Evolutionary conservation across 2,888 invertebrate genomes (phyloP).

Genomic region (Callimorpha dominula): DNA sequence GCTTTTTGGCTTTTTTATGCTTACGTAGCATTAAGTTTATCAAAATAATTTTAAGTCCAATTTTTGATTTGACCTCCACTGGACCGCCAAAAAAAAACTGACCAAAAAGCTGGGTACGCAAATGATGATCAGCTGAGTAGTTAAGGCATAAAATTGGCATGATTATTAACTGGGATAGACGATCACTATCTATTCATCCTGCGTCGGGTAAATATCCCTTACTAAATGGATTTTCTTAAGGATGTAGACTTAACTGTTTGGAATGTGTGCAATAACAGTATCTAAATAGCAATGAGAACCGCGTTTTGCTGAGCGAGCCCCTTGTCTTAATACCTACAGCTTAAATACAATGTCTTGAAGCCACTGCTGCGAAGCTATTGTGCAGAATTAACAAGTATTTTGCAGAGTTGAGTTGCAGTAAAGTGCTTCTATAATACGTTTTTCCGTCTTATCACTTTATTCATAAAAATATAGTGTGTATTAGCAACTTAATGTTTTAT

Average conservation of each 20-base stretch:
- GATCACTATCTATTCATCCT: neutral
- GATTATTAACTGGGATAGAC: no score
- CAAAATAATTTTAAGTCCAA: no score
- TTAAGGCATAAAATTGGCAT: no score
- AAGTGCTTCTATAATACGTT: neutral
- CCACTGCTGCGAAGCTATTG: neutral
- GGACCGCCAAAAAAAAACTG: no score
- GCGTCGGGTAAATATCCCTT: neutral
- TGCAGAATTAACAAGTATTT: constrained; percentile 1
- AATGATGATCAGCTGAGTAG: no score
- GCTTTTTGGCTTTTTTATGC: no score
- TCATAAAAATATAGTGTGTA: neutral
- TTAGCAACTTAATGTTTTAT: neutral
- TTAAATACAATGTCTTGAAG: constrained; percentile 37
- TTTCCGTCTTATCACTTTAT: neutral
- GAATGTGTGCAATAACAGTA: constrained; percentile 45
- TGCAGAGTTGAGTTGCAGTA: constrained; percentile 4
- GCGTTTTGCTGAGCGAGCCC: constrained; percentile 31
- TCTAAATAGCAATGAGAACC: constrained; percentile 38
- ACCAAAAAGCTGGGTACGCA: no score
- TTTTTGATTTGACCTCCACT: no score
- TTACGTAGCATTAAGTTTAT: no score
- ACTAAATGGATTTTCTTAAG: neutral
- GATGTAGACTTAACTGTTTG: constrained; percentile 28
- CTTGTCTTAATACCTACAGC: constrained; percentile 33